phyloP scores from a whole-genome alignment of 1,140 invertebrate species.

The Sipha flava region DNA sequence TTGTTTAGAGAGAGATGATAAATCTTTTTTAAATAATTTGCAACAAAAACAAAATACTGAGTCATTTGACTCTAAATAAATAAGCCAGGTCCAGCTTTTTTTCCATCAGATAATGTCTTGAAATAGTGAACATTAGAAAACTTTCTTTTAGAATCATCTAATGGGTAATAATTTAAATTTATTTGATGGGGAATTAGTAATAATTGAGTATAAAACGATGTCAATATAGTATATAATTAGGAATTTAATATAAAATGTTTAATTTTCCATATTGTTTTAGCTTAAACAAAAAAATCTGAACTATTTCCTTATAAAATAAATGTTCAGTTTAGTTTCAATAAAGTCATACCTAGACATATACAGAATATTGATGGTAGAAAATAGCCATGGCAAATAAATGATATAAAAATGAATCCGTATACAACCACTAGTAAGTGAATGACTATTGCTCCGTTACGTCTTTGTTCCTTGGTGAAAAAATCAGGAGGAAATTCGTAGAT shows the following conservation, averaged over 20 bases:
- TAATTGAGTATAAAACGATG: too few relatives aligned
- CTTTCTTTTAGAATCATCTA: neutral
- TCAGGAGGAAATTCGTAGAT: constrained; percentile 49
- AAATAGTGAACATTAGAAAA: neutral
- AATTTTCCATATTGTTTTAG: too few relatives aligned
- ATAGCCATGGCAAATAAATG: constrained; percentile 77
- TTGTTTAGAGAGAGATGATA: too few relatives aligned
- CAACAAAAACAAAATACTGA: too few relatives aligned
- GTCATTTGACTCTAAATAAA: neutral
- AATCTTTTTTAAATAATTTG: too few relatives aligned
- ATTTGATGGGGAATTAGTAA: neutral
- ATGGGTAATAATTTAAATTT: constrained; percentile 1
- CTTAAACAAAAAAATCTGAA: too few relatives aligned
- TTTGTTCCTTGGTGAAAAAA: constrained; percentile 53
- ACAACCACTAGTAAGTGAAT: constrained; percentile 65
- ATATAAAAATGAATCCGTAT: constrained; percentile 68
- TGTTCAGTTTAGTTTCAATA: too few relatives aligned
- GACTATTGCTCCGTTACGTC: constrained; percentile 58
- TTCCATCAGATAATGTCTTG: neutral
- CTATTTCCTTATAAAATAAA: too few relatives aligned
- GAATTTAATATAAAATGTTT: too few relatives aligned
- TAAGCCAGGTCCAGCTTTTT: neutral
- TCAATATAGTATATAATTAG: too few relatives aligned
- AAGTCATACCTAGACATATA: constrained; percentile 70
- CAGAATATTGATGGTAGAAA: constrained; percentile 72